Evolutionary conservation across 2,888 invertebrate species (phyloP).

Genomic region (Thymelicus lineola): DNA sequence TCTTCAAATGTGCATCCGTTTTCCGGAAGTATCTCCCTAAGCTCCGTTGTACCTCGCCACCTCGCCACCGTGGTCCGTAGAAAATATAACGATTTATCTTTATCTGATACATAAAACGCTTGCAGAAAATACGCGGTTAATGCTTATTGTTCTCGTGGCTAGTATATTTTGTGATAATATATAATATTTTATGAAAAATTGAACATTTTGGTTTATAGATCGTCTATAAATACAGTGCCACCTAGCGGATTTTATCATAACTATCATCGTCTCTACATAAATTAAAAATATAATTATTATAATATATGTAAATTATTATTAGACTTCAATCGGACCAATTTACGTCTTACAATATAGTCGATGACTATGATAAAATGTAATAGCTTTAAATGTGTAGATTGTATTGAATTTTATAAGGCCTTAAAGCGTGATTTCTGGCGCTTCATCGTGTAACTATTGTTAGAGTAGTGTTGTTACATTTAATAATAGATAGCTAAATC

Average conservation of each 20-base stretch:
- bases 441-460: not conserved
- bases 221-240: too few relatives aligned
- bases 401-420: not conserved
- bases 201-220: too few relatives aligned
- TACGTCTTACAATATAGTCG: too few relatives aligned
- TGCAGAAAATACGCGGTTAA: constrained; percentile 20
- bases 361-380: too few relatives aligned
- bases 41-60: constrained; percentile 61
- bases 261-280: too few relatives aligned
- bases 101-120: constrained; percentile 33
- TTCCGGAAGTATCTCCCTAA: constrained; percentile 72
- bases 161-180: not conserved
- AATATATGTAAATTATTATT: too few relatives aligned
- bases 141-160: constrained; percentile 12
- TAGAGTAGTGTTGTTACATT: not conserved
- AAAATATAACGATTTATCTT: constrained; percentile 50
- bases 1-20: constrained; percentile 77
- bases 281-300: too few relatives aligned
- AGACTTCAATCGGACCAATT: too few relatives aligned
- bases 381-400: not conserved
- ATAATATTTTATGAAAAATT: too few relatives aligned
- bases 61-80: constrained; percentile 58
- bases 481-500: not conserved
- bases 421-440: not conserved
- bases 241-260: too few relatives aligned